Conservation (phyloP, 1,140 invertebrate genomes). For the Drosophila melanogaster region Release_6_plus_ISO1_MT NT_033777.3:22078001-22078500, state of each 20-base stretch:
- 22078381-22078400: slow-evolving; percentile 67
- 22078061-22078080: slow-evolving; percentile 38
- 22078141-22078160: slow-evolving; percentile 60
- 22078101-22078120: slow-evolving; percentile 41
- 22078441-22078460: slow-evolving; percentile 22
- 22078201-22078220: slow-evolving; percentile 41
- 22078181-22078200: slow-evolving; percentile 76
- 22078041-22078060: slow-evolving; percentile 52
- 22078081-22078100: slow-evolving; percentile 6
- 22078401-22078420: slow-evolving; percentile 65
- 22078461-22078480: slow-evolving; percentile 15
- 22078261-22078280: slow-evolving; percentile 17
- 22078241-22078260: slow-evolving; percentile 30
- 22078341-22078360: slow-evolving; percentile 58
- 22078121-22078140: slow-evolving; percentile 7
- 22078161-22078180: slow-evolving; percentile 73
- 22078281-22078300: slow-evolving; percentile 41
- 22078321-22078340: slow-evolving; percentile 68
- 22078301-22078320: slow-evolving; percentile 79
- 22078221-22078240: slow-evolving; percentile 15
- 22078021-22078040: slow-evolving; percentile 37
- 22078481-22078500: slow-evolving; percentile 15
- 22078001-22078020: slow-evolving; percentile 38
- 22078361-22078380: slow-evolving; percentile 72
- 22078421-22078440: slow-evolving; percentile 67